Base-by-base conservation (phyloP, 2,888 invertebrate species). In the Argyra leucocephala region DNA sequence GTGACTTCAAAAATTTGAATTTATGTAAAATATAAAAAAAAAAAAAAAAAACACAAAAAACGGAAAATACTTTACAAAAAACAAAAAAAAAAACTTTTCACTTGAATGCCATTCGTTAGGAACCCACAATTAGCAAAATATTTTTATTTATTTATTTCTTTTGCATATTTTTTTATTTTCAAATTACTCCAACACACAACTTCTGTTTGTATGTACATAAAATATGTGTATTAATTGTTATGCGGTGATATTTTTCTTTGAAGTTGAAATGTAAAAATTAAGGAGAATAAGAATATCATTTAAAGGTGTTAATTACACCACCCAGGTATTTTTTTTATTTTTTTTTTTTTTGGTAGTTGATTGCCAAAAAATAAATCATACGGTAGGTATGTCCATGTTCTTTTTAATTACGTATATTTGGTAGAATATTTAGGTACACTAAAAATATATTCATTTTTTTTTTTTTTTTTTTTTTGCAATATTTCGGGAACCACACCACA, bases 301-400 rank as follows among this genome's bases (percentile, higher is more conserved):
- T 48, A 48, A 37, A 48, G 48, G 48, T 48, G 48, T 48, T 48
- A 48, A 48, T 48, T 48, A 48, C 48, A 48, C 48, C 48, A 48
- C 48, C 48, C 48, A 48, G n/a, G 48, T 48, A 37, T 37, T 37
- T 37, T 37, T 37, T 3, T 15, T 37, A 12, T 37, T 15, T 15
- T 37, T 37, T 48, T 48, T 18, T 48, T 18, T n/a, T 18, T 48
- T 48, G 7, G 48, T 3, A 3, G 1, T 48, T 48, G 48, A n/a
- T 10, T 48, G 12, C 48, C 48, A n/a, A 18, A 48, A 48, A 48
- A 48, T 48, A 48, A 48, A 48, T 48, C 48, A 48, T 48, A 48
- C 48, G 48, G 48, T 48, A 48, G 48, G 48, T 15, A 48, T 9
- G 5, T 18, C 48, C 48, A 6, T 48, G 48, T 48, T 5, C 15